Percentiles rank a stretch among this genome's conserved stretches.
Evolutionary conservation across 2,113 vertebrate genomes (phyloP).

Genomic region (Sylvilagus bachmani): DNA sequence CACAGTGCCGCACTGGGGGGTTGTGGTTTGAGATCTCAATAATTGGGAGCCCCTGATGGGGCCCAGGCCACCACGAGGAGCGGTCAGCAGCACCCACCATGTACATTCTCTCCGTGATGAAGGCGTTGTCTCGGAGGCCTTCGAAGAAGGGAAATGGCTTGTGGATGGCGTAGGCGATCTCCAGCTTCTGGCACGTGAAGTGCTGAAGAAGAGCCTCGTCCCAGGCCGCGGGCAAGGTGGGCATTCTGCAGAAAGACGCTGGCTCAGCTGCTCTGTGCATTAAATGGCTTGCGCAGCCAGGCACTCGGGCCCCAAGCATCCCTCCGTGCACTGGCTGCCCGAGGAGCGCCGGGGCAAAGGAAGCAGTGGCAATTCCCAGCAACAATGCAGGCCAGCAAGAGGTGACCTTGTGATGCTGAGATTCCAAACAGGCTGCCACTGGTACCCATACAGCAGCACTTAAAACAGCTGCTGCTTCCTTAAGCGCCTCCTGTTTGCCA

Average conservation of each 20-base stretch:
- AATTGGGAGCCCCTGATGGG: accelerated
- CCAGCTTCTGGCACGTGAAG: conserved; percentile 62
- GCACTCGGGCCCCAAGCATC: neutral
- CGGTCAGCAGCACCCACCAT: neutral
- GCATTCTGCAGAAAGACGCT: neutral
- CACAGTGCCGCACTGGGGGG: too few relatives aligned
- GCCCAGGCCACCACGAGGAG: neutral
- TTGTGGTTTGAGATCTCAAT: neutral
- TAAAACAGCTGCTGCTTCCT: neutral
- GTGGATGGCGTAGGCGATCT: conserved; percentile 69
- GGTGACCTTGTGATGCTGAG: accelerated
- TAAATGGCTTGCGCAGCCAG: neutral
- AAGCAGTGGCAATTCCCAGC: neutral
- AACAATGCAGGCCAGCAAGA: neutral
- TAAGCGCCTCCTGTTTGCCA: neutral
- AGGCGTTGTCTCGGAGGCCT: conserved; percentile 63
- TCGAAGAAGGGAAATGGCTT: conserved; percentile 79
- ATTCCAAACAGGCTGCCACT: neutral
- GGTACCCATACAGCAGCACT: neutral
- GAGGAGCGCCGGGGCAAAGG: neutral
- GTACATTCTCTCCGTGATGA: conserved; percentile 65
- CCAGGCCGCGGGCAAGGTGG: neutral
- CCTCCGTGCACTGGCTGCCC: neutral
- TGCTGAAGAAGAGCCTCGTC: conserved; percentile 67
- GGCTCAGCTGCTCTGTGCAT: neutral